These are phyloP conservation scores for Disparrhopalites patrizii DNA, from an alignment of 2,888 invertebrate species.

Conservation along the genomic window DNA sequence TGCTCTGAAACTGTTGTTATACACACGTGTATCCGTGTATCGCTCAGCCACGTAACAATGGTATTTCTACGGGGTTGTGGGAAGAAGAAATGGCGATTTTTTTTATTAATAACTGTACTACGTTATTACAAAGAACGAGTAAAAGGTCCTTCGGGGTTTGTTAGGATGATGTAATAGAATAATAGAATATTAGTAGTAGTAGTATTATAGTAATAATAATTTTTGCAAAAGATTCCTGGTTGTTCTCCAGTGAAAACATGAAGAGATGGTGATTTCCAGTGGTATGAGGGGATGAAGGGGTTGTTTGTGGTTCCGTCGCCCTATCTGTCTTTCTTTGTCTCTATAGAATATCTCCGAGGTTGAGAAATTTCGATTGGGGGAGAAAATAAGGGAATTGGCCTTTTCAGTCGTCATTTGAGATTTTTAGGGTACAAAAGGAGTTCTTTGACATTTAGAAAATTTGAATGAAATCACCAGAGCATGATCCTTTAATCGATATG, in stretches of 20 bases:
- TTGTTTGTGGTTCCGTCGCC: neutral
- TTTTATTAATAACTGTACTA: too few relatives aligned
- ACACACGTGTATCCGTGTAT: too few relatives aligned
- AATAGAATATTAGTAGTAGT: too few relatives aligned
- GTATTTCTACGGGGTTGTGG: too few relatives aligned
- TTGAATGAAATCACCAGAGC: constrained; percentile 47
- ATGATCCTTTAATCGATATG: constrained; percentile 45
- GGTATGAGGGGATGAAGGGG: too few relatives aligned
- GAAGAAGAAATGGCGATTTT: too few relatives aligned
- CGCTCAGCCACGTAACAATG: too few relatives aligned
- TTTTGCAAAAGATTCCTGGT: neutral
- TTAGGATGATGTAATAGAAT: too few relatives aligned
- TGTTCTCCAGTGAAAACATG: neutral
- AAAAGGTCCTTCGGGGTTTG: neutral
- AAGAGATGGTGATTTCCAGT: neutral
- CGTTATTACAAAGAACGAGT: too few relatives aligned
- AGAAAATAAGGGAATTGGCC: constrained; percentile 25
- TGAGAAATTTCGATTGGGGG: constrained; percentile 7
- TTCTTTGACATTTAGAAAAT: constrained; percentile 46
- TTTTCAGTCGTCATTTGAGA: constrained; percentile 26
- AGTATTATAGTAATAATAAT: neutral
- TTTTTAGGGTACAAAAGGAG: constrained; percentile 22
- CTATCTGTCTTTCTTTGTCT: too few relatives aligned
- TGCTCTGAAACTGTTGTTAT: too few relatives aligned
- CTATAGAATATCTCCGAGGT: constrained; percentile 2